phyloP scores from a whole-genome alignment of 2,888 invertebrate species.

The Pachycephus smyrnensis region DNA sequence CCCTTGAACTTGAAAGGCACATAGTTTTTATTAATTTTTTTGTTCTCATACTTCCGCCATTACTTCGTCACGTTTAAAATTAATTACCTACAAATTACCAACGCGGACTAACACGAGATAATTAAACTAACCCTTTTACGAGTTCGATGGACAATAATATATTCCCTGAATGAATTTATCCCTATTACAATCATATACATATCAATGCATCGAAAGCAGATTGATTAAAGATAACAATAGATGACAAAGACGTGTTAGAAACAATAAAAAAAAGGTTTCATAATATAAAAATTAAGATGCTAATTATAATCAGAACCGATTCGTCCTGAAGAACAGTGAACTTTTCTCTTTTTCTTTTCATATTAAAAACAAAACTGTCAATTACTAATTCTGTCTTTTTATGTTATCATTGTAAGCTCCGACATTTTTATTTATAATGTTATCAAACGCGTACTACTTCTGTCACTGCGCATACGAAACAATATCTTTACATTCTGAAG shows the following conservation, averaged over 20 bases:
- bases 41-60: not conserved
- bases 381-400: not conserved
- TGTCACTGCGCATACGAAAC: not conserved
- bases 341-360: not conserved
- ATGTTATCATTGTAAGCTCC: not conserved
- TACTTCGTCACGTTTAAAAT: not conserved
- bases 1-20: constrained; percentile 54
- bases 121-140: not conserved
- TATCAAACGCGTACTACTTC: not conserved
- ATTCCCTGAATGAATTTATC: not conserved
- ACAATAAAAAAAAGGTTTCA: not conserved
- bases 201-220: not conserved
- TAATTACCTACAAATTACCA: not conserved
- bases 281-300: not conserved
- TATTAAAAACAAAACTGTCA: not conserved
- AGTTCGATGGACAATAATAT: not conserved
- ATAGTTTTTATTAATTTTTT: constrained; percentile 33
- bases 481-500: not conserved
- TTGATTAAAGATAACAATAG: not conserved
- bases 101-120: not conserved
- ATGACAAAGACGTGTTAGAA: not conserved
- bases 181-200: not conserved
- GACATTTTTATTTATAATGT: not conserved
- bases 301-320: not conserved
- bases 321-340: not conserved